Evolutionary conservation across 2,888 invertebrate genomes (phyloP), one percentile per base, ranked within the genome.

Genomic region (Drosophila helvetica): DNA sequence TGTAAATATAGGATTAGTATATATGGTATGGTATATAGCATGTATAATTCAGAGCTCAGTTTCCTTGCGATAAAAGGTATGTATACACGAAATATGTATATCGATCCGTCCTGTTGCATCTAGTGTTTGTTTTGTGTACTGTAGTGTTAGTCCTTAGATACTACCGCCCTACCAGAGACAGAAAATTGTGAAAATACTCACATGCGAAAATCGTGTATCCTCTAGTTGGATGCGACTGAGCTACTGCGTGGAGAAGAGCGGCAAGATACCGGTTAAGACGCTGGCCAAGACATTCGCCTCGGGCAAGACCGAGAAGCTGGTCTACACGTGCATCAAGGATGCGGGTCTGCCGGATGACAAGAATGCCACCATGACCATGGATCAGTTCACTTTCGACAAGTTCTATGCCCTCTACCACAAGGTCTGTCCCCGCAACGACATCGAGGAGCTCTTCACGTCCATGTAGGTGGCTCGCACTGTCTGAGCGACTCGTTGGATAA

Each of bases 171-270:
- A 27, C 8, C 8, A 27, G 8, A 27, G 7, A 27, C 27, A 18
- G 12, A n/a, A 17, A 17, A 25, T 18, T 18, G 10, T n/a, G 47
- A 45, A 67, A 19, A 53, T 73, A 75, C 30, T 30, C 3, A 30
- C 30, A 27, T 8, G 8, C 8, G n/a, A 8, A 27, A 27, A 10
- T 30, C 30, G 10, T 38, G 38, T 38, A 12, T 38, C n/a, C 38
- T n/a, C 87, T 93, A 99, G 99, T 94, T 99, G 99, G 99, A 98
- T 99, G 97, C 96, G 98, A 74, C 94, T 99, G 56, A 96, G 98
- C 74, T 97, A 99, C 93, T 94, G 96, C 87, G 97, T 98, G 61
- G 99, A 99, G 91, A 96, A 97, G 43, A 96, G 96, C 90, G 98
- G 98, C 45, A 98, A 98, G 93, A 98, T 99, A 64, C 99, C 99